Base-by-base conservation (phyloP, 2,888 invertebrate genomes). In the Metellina segmentata region DNA sequence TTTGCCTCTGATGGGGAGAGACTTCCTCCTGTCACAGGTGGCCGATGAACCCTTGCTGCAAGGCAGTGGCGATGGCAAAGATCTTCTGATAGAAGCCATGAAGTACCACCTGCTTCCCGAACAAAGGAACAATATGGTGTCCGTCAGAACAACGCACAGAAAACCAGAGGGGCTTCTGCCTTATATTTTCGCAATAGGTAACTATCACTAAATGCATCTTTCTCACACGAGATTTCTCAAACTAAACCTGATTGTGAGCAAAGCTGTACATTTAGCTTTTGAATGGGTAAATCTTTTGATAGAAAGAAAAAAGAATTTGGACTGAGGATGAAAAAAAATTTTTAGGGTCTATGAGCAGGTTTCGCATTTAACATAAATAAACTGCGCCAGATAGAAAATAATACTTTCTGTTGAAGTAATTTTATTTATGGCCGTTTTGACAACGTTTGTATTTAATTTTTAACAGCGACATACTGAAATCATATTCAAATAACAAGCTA, bases 61-160 rank as follows among this genome's bases (percentile, higher is more conserved):
- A 61, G 74, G 78, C 13, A 96, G 96, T n/a, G 95, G 96, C 92
- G 96, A 97, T 8, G 97, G 97, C 94, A 96, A 96, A 79, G 97
- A 97, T 94, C 95, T 96, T 6, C 94, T 97, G 19, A 96, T 97
- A 81, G 97, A 97, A 95, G 97, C 97, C 5, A 97, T 97, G 96
- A 96, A 96, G 93, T 97, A 97, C 94, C 97, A 97, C 94, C 94
- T 97, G 89, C 95, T 96, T 85, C 97, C 97, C 0, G 97, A 97
- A 94, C 96, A 97, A 94, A 95, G 97, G 93, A 96, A 96, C 92
- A 95, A 96, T 13, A 95, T 97, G 94, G 90, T 93, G 5, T 96
- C 96, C 8, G 96, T 96, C 81, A 95, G 97, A 85, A 97, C 97
- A 0, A 95, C 96, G 93, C 96, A 96, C 94, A 95, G 97, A 34